Evolutionary conservation across 2,888 invertebrate genomes (phyloP), one percentile per base, ranked within the genome.

Genomic region (Alitta virens): DNA sequence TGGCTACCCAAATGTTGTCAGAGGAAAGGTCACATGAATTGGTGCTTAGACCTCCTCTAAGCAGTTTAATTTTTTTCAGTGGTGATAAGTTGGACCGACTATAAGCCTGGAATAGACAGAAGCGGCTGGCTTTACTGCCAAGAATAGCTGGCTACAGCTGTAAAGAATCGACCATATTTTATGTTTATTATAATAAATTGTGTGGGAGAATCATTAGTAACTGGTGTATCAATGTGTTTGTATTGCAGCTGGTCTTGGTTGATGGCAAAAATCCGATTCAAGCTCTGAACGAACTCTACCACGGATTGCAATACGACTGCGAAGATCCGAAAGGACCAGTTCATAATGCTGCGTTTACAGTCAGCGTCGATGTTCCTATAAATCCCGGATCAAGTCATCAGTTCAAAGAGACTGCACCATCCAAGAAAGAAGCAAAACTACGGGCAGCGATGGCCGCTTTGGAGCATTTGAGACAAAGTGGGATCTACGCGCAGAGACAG

Each of bases 201-300:
- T n/a, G n/a, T n/a, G n/a, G n/a, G n/a, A n/a, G n/a, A n/a, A n/a
- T n/a, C n/a, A n/a, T n/a, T n/a, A n/a, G n/a, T n/a, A n/a, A n/a
- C n/a, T n/a, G n/a, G n/a, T n/a, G n/a, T n/a, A n/a, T n/a, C n/a
- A n/a, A n/a, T n/a, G 33, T 7, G 12, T 33, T 12, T 33, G 33
- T 33, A 7, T 38, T 51, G 16, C 38, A 59, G 52, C 24, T 54
- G 33, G 60, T 46, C 25, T 27, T 38, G 16, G 26, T 43, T 2
- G 50, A 61, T 18, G 61, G 61, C 25, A 61, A 61, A 38, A 61
- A 61, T 50, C 51, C 61, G 21, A 61, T 61, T 49, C 27, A 49
- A 49, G 46, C 26, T 49, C 61, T 61, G 1, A 61, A 61, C 25
- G 61, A 61, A 40, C 18, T 61, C 55, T 61, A 56, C 56, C 61